These are phyloP conservation scores for Pseudomugil gertrudae DNA, from an alignment of 2,797 vertebrate genomes.

Conservation along the genomic window DNA sequence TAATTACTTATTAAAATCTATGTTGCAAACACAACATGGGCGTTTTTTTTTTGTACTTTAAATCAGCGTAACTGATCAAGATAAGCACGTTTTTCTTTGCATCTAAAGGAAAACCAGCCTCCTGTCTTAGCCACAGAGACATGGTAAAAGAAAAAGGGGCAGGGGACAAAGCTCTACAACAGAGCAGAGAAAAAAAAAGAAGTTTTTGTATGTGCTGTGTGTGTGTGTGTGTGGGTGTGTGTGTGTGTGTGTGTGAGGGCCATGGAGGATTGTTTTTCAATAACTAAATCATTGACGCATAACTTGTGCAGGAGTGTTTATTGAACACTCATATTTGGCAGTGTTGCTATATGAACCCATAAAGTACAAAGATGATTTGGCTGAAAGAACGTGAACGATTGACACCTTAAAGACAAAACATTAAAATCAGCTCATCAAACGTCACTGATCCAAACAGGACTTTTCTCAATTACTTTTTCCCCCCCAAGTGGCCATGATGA, in stretches of 20 bases:
- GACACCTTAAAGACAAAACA: neutral
- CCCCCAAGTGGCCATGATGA: neutral
- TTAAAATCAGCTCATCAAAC: conserved; percentile 5
- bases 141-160: neutral
- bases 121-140: neutral
- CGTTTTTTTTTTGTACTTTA: neutral
- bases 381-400: neutral
- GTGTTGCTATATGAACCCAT: conserved; percentile 6
- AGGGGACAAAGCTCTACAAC: neutral
- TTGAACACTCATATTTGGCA: conserved; percentile 6
- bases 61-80: neutral
- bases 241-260: neutral
- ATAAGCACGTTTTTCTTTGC: neutral
- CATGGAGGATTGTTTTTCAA: neutral
- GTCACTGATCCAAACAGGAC: conserved; percentile 18
- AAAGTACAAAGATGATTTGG: conserved; percentile 20
- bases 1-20: neutral
- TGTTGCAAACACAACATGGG: neutral
- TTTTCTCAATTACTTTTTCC: neutral
- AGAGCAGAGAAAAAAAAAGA: neutral
- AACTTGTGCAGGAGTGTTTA: neutral
- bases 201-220: neutral
- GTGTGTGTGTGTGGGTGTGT: neutral
- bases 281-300: neutral
- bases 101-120: neutral